Conservation (phyloP, 2,888 invertebrate genomes). For the Pandemis heparana region DNA sequence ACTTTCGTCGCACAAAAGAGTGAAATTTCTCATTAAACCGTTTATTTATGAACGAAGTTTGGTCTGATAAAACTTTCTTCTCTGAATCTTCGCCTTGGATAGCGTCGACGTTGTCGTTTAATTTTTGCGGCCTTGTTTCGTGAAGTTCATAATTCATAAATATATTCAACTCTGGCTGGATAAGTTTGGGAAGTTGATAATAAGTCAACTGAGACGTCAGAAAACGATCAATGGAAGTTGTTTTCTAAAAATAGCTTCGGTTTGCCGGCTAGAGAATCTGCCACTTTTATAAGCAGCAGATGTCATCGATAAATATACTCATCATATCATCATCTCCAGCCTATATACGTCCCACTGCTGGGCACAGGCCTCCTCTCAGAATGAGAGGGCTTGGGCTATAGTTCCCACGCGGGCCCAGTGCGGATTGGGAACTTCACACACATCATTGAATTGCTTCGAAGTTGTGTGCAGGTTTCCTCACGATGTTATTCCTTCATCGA, state of each 20-base stretch:
- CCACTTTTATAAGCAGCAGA: too few species aligned
- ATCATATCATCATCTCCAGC: too few species aligned
- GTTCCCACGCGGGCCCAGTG: too few species aligned
- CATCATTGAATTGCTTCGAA: too few species aligned
- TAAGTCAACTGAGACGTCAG: constrained; percentile 1
- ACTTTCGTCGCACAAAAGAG: constrained; percentile 41
- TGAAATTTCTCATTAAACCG: constrained; percentile 42
- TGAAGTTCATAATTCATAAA: constrained; percentile 32
- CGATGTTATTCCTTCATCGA: too few species aligned
- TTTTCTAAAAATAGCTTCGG: background rate
- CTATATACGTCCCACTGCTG: too few species aligned
- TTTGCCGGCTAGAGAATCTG: background rate
- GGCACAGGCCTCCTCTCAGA: too few species aligned
- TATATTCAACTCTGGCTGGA: constrained; percentile 13
- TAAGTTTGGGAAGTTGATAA: constrained; percentile 24
- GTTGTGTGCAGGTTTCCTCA: too few species aligned
- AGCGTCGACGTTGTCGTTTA: constrained; percentile 34
- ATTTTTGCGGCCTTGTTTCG: constrained; percentile 38
- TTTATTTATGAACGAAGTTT: constrained; percentile 42
- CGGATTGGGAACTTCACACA: too few species aligned
- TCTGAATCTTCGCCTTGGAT: constrained; percentile 24
- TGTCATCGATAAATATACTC: too few species aligned
- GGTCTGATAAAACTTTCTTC: constrained; percentile 41
- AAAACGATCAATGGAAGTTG: background rate
- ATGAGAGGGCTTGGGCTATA: too few species aligned